Conservation (phyloP, 2,113 vertebrate species). For the Danionella cerebrum region DNA sequence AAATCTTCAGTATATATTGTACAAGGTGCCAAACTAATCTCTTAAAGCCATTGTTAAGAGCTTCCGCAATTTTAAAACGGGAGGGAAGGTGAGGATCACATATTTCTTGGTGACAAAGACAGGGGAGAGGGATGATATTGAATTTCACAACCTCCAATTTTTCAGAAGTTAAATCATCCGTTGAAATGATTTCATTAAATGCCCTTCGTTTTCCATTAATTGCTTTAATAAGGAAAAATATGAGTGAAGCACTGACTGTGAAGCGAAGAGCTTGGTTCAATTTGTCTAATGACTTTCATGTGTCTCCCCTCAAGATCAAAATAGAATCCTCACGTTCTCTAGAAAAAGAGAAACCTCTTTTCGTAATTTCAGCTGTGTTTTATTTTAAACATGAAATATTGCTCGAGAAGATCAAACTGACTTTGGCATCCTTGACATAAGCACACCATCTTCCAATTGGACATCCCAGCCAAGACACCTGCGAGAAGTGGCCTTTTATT, state of each 20-base stretch:
- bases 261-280: slow-evolving; percentile 28
- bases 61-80: neutral
- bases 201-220: slow-evolving; percentile 37
- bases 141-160: slow-evolving; percentile 25
- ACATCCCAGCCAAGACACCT: neutral
- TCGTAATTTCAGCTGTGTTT: neutral
- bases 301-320: slow-evolving; percentile 47
- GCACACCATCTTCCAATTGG: neutral
- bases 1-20: neutral
- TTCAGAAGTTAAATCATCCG: slow-evolving; percentile 23
- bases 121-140: slow-evolving; percentile 19
- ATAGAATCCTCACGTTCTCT: slow-evolving; percentile 33
- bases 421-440: slow-evolving; percentile 8
- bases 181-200: slow-evolving; percentile 34
- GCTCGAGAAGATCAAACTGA: neutral
- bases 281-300: slow-evolving; percentile 44
- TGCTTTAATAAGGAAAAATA: slow-evolving; percentile 26
- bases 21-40: slow-evolving; percentile 10
- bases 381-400: neutral
- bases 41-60: slow-evolving; percentile 5
- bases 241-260: slow-evolving; percentile 24
- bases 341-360: neutral
- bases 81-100: neutral
- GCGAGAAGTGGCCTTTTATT: too few species aligned
- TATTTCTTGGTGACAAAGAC: slow-evolving; percentile 3